Evolutionary conservation across 2,888 invertebrate genomes (phyloP).

Genomic region (Agriopis leucophaearia): DNA sequence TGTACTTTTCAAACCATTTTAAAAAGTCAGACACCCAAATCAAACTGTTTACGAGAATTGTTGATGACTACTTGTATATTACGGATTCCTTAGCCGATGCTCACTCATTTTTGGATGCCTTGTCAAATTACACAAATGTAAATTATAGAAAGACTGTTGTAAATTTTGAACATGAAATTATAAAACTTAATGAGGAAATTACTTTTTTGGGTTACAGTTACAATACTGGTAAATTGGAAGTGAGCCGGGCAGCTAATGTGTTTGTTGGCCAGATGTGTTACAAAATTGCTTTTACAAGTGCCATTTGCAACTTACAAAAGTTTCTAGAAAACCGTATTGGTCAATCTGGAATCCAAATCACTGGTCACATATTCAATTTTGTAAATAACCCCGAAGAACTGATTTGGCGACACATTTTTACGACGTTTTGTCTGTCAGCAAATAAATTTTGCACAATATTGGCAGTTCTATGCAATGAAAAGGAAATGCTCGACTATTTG

Average conservation of each 20-base stretch:
- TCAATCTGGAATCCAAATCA: constrained; percentile 78
- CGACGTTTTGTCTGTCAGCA: constrained; percentile 77
- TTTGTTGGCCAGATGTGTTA: constrained; percentile 79
- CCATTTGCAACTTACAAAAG: constrained; percentile 63
- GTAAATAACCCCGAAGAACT: constrained; percentile 68
- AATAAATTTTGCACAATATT: constrained; percentile 82
- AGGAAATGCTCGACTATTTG: constrained; percentile 65
- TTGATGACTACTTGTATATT: constrained; percentile 82
- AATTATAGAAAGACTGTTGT: constrained; percentile 77
- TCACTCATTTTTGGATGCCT: constrained; percentile 65
- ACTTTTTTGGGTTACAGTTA: constrained; percentile 77
- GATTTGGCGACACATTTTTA: constrained; percentile 76
- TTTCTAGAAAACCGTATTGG: constrained; percentile 78
- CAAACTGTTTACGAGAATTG: constrained; percentile 73
- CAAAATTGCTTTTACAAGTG: constrained; percentile 75
- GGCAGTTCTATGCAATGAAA: constrained; percentile 66
- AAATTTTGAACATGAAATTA: constrained; percentile 67
- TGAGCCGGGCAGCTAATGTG: constrained; percentile 73
- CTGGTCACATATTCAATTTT: constrained; percentile 76
- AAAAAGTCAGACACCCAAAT: constrained; percentile 52
- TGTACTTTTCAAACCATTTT: constrained; percentile 65
- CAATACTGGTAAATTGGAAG: constrained; percentile 69
- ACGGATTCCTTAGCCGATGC: constrained; percentile 75
- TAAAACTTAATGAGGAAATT: constrained; percentile 66
- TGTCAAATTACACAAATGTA: constrained; percentile 75